Evolutionary conservation across 2,797 vertebrate genomes (phyloP).

Genomic region (Chromis chromis): DNA sequence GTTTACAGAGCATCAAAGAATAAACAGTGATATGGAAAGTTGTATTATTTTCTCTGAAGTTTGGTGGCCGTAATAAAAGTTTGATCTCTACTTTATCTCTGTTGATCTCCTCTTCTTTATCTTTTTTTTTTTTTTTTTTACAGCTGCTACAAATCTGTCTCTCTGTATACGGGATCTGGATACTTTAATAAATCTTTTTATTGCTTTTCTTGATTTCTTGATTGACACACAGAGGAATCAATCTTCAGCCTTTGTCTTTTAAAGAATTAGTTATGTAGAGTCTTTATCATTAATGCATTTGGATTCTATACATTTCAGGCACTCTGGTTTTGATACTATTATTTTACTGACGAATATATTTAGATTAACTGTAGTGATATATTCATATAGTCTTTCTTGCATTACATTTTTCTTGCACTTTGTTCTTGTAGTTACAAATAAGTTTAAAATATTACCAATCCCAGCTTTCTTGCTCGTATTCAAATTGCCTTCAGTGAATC

Average conservation of each 20-base stretch:
- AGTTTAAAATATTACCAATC: no score
- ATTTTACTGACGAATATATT: no score
- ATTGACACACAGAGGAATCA: no score
- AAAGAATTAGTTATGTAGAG: background rate
- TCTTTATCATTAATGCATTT: no score
- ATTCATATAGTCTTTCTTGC: background rate
- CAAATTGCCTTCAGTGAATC: background rate
- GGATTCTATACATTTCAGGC: no score
- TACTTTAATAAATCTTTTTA: background rate
- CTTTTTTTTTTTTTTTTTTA: slow-evolving; percentile 16
- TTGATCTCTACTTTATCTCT: slow-evolving; percentile 7
- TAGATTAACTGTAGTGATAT: no score
- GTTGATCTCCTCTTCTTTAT: background rate
- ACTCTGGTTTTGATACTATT: no score
- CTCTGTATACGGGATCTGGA: no score
- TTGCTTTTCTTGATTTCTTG: no score
- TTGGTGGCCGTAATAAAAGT: slow-evolving; percentile 3
- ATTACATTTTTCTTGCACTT: background rate
- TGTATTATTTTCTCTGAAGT: background rate
- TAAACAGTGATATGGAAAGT: background rate
- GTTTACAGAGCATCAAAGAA: background rate
- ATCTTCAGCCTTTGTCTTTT: background rate
- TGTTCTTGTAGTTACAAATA: slow-evolving; percentile 6
- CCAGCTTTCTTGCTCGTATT: no score
- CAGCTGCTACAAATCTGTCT: no score